Evolutionary conservation across 2,888 invertebrate genomes (phyloP).

Genomic region (Silvanus unidentatus): DNA sequence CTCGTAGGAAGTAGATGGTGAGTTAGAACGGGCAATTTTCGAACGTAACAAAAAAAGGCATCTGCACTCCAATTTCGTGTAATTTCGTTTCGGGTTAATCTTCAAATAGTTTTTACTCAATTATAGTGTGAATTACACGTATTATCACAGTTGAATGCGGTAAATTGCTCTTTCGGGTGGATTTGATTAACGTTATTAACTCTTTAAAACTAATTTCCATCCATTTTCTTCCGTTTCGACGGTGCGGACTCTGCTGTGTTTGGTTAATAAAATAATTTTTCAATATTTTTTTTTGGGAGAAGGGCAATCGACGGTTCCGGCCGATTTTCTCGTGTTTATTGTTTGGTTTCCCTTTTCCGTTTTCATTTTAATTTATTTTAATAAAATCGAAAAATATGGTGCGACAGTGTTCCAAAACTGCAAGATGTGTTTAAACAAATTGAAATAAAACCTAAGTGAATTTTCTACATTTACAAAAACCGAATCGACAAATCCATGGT

Average conservation of each 20-base stretch:
- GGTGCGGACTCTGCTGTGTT: slow-evolving; percentile 8
- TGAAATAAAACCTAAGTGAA: no score
- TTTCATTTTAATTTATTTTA: no score
- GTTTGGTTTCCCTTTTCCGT: not conserved
- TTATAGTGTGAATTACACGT: slow-evolving; percentile 48
- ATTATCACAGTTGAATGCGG: slow-evolving; percentile 43
- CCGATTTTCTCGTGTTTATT: not conserved
- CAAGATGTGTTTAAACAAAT: no score
- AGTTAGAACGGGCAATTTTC: slow-evolving; percentile 45
- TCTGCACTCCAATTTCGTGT: slow-evolving; percentile 47
- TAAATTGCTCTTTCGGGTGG: slow-evolving; percentile 33
- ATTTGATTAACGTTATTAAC: slow-evolving; percentile 36
- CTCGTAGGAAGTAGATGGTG: slow-evolving; percentile 49
- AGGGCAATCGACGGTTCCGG: not conserved
- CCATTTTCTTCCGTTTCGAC: slow-evolving; percentile 16
- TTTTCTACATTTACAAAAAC: no score
- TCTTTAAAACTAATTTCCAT: slow-evolving; percentile 28
- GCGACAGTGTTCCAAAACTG: no score
- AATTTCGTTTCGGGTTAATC: slow-evolving; percentile 48
- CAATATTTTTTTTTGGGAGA: no score
- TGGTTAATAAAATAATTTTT: no score
- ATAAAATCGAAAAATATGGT: no score
- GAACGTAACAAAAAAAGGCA: slow-evolving; percentile 45
- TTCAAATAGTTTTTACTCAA: slow-evolving; percentile 46
- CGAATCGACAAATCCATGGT: no score